Percentiles rank a stretch among this genome's conserved stretches.
Evolutionary conservation across 2,113 vertebrate species (phyloP).

Genomic region (Dolichotis patagonum): DNA sequence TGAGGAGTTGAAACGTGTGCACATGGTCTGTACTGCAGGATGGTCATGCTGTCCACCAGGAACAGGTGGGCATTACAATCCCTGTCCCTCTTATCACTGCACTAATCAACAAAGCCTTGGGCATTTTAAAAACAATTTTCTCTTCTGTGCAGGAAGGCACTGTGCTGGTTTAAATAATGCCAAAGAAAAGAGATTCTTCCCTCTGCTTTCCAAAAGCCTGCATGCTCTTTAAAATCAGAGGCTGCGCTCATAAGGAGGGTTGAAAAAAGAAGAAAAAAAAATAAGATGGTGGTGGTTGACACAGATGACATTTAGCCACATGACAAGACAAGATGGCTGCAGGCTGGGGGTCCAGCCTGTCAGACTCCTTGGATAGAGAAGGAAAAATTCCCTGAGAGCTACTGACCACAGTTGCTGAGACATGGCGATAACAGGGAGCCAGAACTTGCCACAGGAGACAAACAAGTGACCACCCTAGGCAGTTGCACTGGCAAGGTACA

Average conservation of each 20-base stretch:
- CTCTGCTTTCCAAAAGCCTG: not conserved
- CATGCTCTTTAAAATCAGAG: not conserved
- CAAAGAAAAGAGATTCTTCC: not conserved
- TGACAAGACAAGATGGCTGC: not conserved
- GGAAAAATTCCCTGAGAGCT: not conserved
- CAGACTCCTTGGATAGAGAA: not conserved
- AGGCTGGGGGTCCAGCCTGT: not conserved
- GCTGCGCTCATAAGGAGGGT: not conserved
- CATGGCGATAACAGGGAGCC: not conserved
- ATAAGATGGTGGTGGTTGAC: not conserved
- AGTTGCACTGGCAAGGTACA: not conserved
- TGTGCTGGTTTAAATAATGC: not conserved
- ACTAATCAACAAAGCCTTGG: not conserved
- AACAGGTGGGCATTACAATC: not conserved
- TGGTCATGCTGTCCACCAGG: not conserved
- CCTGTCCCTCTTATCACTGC: not conserved
- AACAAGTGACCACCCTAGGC: too few species aligned
- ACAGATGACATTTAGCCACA: not conserved
- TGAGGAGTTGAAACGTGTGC: too few species aligned
- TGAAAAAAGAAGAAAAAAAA: not conserved
- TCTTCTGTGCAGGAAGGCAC: not conserved
- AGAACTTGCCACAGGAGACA: not conserved
- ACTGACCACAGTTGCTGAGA: not conserved
- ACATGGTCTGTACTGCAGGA: not conserved
- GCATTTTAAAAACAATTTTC: not conserved